These are phyloP conservation scores for Vannuccia rotundouncinata DNA, from an alignment of 2,888 invertebrate species.

Conservation along the genomic window DNA sequence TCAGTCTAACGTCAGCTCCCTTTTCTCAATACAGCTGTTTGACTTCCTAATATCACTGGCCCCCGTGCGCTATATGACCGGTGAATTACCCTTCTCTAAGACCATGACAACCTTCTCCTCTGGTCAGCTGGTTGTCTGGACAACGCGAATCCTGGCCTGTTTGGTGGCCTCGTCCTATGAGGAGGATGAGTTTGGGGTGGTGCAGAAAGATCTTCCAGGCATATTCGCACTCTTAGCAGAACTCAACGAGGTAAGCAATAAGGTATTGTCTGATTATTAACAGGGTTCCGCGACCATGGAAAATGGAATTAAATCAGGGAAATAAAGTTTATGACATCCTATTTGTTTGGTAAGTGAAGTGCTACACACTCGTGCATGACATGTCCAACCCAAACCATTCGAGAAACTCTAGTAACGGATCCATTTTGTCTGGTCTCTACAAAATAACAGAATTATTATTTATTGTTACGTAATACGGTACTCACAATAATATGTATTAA, in stretches of 20 bases:
- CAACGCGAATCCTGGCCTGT: neutral
- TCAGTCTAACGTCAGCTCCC: neutral
- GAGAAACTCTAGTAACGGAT: no score
- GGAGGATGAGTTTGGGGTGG: constrained; percentile 31
- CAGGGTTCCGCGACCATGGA: no score
- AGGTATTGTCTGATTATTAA: no score
- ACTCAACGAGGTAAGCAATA: neutral
- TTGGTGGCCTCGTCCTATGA: constrained; percentile 18
- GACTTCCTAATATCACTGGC: neutral
- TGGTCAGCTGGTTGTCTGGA: neutral
- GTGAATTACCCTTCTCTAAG: neutral
- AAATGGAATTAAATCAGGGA: no score
- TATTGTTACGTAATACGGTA: no score
- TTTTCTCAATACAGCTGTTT: neutral
- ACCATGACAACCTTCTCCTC: neutral
- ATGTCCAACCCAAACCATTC: no score
- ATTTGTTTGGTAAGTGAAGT: no score
- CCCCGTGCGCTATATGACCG: neutral
- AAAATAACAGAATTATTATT: no score
- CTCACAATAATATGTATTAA: no score
- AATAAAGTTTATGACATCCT: no score
- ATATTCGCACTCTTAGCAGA: neutral
- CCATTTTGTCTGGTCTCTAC: no score
- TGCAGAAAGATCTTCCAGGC: constrained; percentile 18
- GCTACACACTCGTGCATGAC: no score